Base-by-base conservation (phyloP, 2,113 vertebrate species). In the Sorex araneus region DNA sequence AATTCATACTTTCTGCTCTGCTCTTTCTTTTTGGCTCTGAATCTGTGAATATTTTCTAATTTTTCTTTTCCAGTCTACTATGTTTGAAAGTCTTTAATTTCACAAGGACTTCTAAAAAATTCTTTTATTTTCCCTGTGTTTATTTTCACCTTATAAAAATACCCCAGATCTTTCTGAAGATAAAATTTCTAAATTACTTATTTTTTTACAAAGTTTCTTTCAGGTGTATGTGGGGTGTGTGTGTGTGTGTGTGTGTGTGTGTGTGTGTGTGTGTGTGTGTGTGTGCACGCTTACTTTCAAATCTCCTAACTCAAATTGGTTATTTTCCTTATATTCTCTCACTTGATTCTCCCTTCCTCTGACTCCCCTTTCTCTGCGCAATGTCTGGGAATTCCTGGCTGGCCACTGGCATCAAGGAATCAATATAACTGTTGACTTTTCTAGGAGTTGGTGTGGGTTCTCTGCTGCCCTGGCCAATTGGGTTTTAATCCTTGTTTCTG, bases 101-200 rank as follows among this genome's bases (percentile, higher is more conserved):
- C 66, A 23, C 54, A 71, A 90, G 30, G 34, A 19, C 8, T 91
- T 18, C 10, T 2, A 50, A 50, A 50, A 34, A 90, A 60, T 60
- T 88, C 57, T 95, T 43, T 43, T 36, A 87, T 78, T 88, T 87
- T 67, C 16, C 67, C 43, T 83, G 75, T 71, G 36, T 43, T 43
- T 70, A 27, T 89, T 79, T 82, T 69, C 75, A 64, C 71, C 19
- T 84, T 60, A 84, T 27, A 89, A 95, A 85, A 36, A 67, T 4
- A 84, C 9, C 21, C 82, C 71, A 66, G 60, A 64, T 84, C 25
- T 90, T 70, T 85, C 43, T 76, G 34, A 67, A 90, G 81, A 73
- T 21, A 84, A 50, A 23, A 74, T 75, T 84, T 73, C 92, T 64
- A 81, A 79, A 6, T 70, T 40, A 18, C 27, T 83, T 66, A 43